Evolutionary conservation across 2,797 vertebrate genomes (phyloP), one percentile per base, ranked within the genome.

Genomic region (Neopelma chrysocephalum): DNA sequence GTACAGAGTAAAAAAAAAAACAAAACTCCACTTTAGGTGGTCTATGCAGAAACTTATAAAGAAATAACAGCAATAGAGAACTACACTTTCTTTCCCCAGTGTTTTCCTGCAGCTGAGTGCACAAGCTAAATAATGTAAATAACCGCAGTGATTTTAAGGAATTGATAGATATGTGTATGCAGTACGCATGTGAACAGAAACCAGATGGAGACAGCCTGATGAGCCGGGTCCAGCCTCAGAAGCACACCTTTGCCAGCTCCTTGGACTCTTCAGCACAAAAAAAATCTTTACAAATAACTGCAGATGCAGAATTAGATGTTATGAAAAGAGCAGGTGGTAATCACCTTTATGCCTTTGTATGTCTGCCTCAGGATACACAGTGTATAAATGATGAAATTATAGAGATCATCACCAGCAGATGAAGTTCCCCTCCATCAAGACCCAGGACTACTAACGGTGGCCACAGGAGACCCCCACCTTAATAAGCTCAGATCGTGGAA

Each of bases 91-190:
- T 72, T 19, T 1, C 25, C 11, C 18, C 29, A 22, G 6, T 19
- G 47, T 22, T 32, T 22, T 62, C 27, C 20, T 34, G 61, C 31
- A 68, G 27, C n/a, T 51, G 60, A 86, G 73, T 5, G 13, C 43
- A 54, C 9, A 50, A 31, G 27, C 23, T 71, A 82, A 69, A 43
- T 38, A 36, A 80, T 0, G 14, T 47, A 54, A 89, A 65, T 16
- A 84, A 82, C 17, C 3, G 2, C n/a, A 18, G 64, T 22, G 43
- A 32, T 56, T 87, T 83, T 54, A 31, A 57, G 50, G 40, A 56
- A 36, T 6, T 43, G 26, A 34, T 1, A 50, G 15, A 7, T 17
- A 5, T 1, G 12, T 4, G 4, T 26, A 21, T 14, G 38, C 29
- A 38, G 36, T 2, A 18, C 4, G 45, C 19, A 18, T 11, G 14